Evolutionary conservation across 2,113 vertebrate species (phyloP).

Genomic region (Charina bottae): DNA sequence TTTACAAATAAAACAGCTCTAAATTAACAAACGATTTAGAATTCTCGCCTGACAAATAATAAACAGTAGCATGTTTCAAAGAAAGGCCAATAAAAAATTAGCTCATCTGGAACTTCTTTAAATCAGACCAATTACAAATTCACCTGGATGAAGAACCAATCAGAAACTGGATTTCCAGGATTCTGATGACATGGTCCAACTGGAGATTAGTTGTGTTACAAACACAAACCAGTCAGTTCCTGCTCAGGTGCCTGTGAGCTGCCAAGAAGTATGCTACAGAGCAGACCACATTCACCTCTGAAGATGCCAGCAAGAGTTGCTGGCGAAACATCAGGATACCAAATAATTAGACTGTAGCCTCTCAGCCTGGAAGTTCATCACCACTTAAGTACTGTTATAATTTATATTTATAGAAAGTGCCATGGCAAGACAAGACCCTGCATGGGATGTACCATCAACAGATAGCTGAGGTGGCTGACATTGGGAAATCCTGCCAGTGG

Average conservation of each 20-base stretch:
- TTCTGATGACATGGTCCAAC: neutral
- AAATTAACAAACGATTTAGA: neutral
- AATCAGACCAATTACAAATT: neutral
- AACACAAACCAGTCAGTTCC: neutral
- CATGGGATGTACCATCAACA: too few relatives aligned
- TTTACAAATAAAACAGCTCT: neutral
- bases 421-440: too few relatives aligned
- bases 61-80: neutral
- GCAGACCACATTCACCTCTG: too few relatives aligned
- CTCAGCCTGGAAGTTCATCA: too few relatives aligned
- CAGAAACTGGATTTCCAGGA: neutral
- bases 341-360: too few relatives aligned
- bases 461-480: too few relatives aligned
- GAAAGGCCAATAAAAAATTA: neutral
- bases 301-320: too few relatives aligned
- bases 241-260: neutral
- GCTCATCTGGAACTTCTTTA: neutral
- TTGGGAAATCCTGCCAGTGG: too few relatives aligned
- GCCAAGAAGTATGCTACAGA: neutral
- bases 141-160: neutral
- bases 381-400: too few relatives aligned
- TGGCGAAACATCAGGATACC: too few relatives aligned
- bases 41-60: neutral
- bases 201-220: neutral
- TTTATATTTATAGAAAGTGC: too few relatives aligned